phyloP scores from a whole-genome alignment of 2,888 invertebrate genomes.

The Drosophila limbata region DNA sequence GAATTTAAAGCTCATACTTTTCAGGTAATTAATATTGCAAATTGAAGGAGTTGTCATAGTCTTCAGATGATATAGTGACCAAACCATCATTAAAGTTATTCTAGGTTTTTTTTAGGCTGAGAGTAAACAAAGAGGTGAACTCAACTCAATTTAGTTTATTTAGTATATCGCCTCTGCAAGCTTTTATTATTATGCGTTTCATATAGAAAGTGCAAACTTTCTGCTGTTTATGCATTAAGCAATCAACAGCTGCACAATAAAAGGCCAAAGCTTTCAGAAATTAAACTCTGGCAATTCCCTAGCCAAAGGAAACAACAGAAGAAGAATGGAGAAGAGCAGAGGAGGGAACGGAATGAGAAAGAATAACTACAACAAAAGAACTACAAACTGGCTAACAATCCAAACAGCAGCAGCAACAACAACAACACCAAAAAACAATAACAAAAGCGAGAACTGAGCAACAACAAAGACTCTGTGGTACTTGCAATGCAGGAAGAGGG shows the following conservation, averaged over 20 bases:
- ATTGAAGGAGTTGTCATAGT: too few relatives aligned
- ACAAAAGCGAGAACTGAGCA: constrained; percentile 49
- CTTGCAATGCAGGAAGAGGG: neutral
- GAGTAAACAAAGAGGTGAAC: neutral
- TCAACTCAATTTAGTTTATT: neutral
- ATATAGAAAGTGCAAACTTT: neutral
- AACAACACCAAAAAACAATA: constrained; percentile 18
- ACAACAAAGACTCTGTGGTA: constrained; percentile 28
- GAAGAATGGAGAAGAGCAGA: neutral
- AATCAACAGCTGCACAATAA: constrained; percentile 42
- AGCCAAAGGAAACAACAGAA: neutral
- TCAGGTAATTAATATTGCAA: too few relatives aligned
- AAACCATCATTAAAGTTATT: too few relatives aligned
- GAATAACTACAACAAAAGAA: constrained; percentile 43
- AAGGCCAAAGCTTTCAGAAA: constrained; percentile 27
- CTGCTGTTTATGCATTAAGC: constrained; percentile 31
- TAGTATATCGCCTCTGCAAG: neutral
- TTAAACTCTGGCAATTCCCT: constrained; percentile 27
- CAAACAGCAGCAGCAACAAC: constrained; percentile 40
- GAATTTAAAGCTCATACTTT: too few relatives aligned
- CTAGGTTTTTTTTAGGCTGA: neutral
- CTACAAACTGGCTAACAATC: constrained; percentile 59
- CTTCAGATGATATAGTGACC: too few relatives aligned
- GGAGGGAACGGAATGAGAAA: neutral
- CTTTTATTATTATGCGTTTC: neutral